These are phyloP conservation scores for Trichechus manatus DNA, from an alignment of 2,113 vertebrate genomes.

Conservation along the genomic window DNA sequence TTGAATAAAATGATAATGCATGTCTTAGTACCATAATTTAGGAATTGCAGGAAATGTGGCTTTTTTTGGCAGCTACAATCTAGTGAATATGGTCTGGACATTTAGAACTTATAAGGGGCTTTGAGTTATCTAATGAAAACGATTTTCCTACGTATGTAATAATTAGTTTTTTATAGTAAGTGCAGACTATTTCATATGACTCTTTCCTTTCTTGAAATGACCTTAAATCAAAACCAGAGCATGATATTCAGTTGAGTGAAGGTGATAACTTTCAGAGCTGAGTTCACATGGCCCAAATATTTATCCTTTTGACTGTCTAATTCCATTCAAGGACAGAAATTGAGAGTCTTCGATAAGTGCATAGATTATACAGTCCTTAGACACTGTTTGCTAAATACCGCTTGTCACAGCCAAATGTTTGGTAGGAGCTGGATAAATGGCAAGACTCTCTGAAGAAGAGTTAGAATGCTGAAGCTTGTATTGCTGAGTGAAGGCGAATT, in stretches of 20 bases:
- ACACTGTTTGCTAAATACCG: neutral
- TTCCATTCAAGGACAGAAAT: neutral
- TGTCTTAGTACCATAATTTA: neutral
- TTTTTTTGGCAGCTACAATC: neutral
- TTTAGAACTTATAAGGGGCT: neutral
- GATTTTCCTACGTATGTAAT: neutral
- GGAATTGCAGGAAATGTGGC: neutral
- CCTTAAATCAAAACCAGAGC: constrained; percentile 37
- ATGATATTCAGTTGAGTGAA: neutral
- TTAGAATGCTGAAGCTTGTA: neutral
- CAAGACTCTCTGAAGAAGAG: neutral
- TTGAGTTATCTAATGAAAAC: neutral
- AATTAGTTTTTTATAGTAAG: neutral
- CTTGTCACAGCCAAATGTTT: neutral
- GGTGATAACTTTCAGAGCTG: constrained; percentile 8
- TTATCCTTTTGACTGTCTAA: neutral
- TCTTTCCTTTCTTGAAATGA: neutral
- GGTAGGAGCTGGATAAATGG: neutral
- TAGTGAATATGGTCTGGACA: neutral
- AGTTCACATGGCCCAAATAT: neutral
- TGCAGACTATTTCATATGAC: neutral
- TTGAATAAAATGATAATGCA: neutral
- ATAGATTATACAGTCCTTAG: neutral
- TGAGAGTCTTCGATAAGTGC: neutral
- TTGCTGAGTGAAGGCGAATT: neutral